Conservation (phyloP, 2,113 vertebrate genomes). For the Elephantulus edwardii region DNA sequence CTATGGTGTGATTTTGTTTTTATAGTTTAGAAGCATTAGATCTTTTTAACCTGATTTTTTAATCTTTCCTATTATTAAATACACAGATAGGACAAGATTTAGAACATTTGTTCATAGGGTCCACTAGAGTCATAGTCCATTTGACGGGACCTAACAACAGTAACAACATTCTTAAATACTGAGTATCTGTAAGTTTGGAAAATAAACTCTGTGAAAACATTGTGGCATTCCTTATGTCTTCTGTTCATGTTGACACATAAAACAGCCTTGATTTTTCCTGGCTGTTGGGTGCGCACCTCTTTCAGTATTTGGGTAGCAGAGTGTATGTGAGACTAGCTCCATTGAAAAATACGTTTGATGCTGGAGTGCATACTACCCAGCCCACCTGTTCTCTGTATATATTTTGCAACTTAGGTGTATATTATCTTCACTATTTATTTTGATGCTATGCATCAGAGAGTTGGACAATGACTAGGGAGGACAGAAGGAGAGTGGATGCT, state of each 20-base stretch:
- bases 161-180: not conserved
- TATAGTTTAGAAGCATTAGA: not conserved
- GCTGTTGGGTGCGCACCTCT: not conserved
- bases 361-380: not conserved
- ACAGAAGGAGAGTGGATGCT: no score
- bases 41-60: slow-evolving; percentile 13
- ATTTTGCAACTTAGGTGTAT: not conserved
- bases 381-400: not conserved
- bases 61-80: slow-evolving; percentile 9
- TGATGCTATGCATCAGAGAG: no score
- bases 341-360: not conserved
- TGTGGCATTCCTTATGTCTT: not conserved
- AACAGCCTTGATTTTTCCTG: not conserved
- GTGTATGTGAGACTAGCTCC: not conserved
- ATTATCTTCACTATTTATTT: not conserved
- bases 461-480: no score
- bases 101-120: no score
- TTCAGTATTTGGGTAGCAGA: not conserved
- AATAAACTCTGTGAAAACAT: not conserved
- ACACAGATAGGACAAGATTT: no score
- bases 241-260: not conserved
- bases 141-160: no score
- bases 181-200: slow-evolving; percentile 5
- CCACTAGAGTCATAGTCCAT: no score
- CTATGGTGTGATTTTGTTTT: not conserved